Evolutionary conservation across 1,140 invertebrate genomes (phyloP), one percentile per base, ranked within the genome.

Genomic region (Patella vulgata): DNA sequence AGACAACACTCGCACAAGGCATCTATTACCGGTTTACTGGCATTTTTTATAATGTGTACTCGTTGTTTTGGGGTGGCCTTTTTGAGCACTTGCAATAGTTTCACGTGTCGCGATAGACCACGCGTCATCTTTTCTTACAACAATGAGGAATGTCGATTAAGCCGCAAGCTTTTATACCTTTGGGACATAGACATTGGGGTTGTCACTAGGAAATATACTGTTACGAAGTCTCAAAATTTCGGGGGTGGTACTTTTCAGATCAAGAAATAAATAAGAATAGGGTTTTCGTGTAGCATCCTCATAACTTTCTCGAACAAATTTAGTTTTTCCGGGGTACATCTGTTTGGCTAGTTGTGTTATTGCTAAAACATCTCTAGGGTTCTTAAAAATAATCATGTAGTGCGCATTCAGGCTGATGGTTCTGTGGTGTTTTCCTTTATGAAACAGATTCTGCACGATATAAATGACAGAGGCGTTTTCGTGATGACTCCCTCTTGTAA

Each of bases 331-430:
- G 5, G 61, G 61, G 21, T 57, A 63, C 54, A 63, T 63, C n/a
- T 59, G 52, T 30, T 60, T 42, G 14, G 25, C 46, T 17, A 50
- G n/a, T 17, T 28, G 47, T 39, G 46, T 50, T 31, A 58, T 40
- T 50, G 31, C 39, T 0, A 42, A 44, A 14, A 39, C 27, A 33
- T 60, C 61, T 43, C 52, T 36, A 17, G 57, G 64, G 40, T 71
- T 71, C 36, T 63, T 70, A 27, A 66, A 66, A 14, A 68, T 11
- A 6, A 68, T 56, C 23, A 68, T 40, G 42, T 70, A 70, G n/a
- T 65, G 69, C 27, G 31, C 55, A 31, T 67, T 70, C 9, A 70
- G 28, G 42, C 58, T 66, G 11, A 66, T 66, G 23, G 67, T 70
- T 39, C 63, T 21, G 30, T 57, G 63, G 9, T 71, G 54, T 40